phyloP scores from a whole-genome alignment of 1,140 invertebrate genomes.

The Aphaenogaster ashmeadi region DNA sequence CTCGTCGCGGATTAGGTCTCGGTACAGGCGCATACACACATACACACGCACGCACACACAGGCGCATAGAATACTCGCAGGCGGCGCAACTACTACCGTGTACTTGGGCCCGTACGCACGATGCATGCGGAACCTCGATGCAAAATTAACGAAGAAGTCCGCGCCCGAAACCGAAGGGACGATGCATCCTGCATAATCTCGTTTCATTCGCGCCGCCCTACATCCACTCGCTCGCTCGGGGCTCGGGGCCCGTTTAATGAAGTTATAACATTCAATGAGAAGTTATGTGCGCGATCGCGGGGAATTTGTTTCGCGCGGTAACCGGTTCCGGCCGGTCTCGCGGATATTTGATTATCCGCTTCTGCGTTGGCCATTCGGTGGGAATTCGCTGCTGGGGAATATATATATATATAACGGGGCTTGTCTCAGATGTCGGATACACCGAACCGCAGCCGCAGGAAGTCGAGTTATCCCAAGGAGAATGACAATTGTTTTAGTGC shows the following conservation, averaged over 20 bases:
- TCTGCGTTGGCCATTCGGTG: background rate
- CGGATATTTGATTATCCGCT: constrained; percentile 72
- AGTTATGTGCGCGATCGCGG: constrained; percentile 68
- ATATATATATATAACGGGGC: background rate
- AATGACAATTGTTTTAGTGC: constrained; percentile 28
- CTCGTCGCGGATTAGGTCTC: constrained; percentile 72
- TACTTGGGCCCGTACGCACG: constrained; percentile 13
- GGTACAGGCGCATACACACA: constrained; percentile 26
- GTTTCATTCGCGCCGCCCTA: constrained; percentile 40
- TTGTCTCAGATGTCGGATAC: constrained; percentile 41
- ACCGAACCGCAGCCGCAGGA: background rate
- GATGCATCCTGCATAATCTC: constrained; percentile 66
- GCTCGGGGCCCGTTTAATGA: constrained; percentile 50
- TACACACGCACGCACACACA: background rate
- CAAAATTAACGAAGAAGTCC: constrained; percentile 76
- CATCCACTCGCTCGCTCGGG: constrained; percentile 7
- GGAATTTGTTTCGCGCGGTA: constrained; percentile 68
- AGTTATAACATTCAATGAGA: constrained; percentile 67
- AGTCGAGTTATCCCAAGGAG: constrained; percentile 32
- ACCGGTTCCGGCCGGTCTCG: constrained; percentile 1
- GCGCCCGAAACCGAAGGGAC: constrained; percentile 47
- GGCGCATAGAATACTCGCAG: background rate
- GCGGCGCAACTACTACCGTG: constrained; percentile 26
- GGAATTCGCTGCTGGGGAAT: constrained; percentile 29
- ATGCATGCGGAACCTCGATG: constrained; percentile 58